phyloP scores from a whole-genome alignment of 1,140 invertebrate genomes.

The Copidosoma floridanum region DNA sequence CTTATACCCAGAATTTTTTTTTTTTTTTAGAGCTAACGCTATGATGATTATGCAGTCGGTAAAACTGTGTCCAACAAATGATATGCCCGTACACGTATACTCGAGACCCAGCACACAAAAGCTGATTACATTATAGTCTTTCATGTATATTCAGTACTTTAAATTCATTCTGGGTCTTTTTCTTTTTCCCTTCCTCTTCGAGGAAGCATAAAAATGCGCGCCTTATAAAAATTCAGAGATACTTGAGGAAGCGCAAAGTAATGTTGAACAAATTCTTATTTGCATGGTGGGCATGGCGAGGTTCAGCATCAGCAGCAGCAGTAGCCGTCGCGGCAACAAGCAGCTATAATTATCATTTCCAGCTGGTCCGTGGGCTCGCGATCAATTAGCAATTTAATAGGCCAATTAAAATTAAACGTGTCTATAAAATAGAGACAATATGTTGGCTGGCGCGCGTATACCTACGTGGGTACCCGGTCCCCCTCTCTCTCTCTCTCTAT shows the following conservation, averaged over 20 bases:
- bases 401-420: slow-evolving; percentile 25
- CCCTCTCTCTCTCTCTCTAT: not conserved
- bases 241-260: not conserved
- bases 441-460: not conserved
- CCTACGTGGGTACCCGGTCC: too few species aligned
- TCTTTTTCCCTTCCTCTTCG: not conserved
- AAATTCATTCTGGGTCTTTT: not conserved
- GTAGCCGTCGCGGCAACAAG: not conserved
- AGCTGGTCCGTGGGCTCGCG: not conserved
- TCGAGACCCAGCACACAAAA: too few species aligned
- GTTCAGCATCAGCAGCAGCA: too few species aligned
- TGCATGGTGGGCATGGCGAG: not conserved
- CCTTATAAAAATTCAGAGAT: too few species aligned
- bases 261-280: slow-evolving; percentile 7
- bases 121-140: too few species aligned
- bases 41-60: too few species aligned
- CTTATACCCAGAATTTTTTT: too few species aligned
- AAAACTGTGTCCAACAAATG: too few species aligned
- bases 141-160: too few species aligned
- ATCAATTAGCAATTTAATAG: slow-evolving; percentile 29
- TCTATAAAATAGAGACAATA: slow-evolving; percentile 18
- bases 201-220: too few species aligned
- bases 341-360: slow-evolving; percentile 14
- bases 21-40: too few species aligned
- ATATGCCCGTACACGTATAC: too few species aligned